These are phyloP conservation scores for Cheirogaleus medius DNA, from an alignment of 2,113 vertebrate genomes.

Conservation along the genomic window DNA sequence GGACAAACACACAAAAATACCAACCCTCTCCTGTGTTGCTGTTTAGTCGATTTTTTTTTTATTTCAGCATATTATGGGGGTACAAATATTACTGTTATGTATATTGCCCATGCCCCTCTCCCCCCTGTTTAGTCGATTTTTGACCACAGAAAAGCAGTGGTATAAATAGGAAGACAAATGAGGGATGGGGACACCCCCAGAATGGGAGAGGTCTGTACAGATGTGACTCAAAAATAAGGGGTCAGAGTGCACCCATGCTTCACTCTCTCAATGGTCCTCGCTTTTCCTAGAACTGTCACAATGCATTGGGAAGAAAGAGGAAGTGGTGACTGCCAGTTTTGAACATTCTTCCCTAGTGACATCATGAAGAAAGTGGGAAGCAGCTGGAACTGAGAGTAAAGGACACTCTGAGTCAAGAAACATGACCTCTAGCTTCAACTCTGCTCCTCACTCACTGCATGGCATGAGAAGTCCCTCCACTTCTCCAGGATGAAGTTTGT, in stretches of 20 bases:
- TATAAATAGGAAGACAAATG: not conserved
- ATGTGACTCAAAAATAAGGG: not conserved
- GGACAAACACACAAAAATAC: not conserved
- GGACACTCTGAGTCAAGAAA: not conserved
- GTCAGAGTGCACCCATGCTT: not conserved
- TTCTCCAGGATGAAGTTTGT: not conserved
- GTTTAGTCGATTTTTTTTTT: not conserved
- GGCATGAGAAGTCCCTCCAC: rapidly evolving
- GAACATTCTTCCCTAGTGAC: not conserved
- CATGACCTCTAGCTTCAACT: not conserved
- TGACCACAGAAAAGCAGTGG: not conserved
- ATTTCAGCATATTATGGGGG: no score
- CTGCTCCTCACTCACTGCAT: rapidly evolving
- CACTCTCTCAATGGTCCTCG: not conserved
- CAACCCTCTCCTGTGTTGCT: not conserved
- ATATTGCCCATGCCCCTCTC: no score
- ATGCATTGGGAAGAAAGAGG: not conserved
- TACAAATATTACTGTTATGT: no score
- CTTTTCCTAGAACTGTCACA: not conserved
- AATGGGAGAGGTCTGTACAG: rapidly evolving
- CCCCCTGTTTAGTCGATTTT: not conserved
- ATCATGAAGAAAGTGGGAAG: not conserved
- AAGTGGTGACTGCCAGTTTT: not conserved
- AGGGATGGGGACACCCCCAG: rapidly evolving
- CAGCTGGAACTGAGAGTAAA: not conserved